Evolutionary conservation across 2,113 vertebrate species (phyloP), one percentile per base, ranked within the genome.

Genomic region (Platycercus adscitus): DNA sequence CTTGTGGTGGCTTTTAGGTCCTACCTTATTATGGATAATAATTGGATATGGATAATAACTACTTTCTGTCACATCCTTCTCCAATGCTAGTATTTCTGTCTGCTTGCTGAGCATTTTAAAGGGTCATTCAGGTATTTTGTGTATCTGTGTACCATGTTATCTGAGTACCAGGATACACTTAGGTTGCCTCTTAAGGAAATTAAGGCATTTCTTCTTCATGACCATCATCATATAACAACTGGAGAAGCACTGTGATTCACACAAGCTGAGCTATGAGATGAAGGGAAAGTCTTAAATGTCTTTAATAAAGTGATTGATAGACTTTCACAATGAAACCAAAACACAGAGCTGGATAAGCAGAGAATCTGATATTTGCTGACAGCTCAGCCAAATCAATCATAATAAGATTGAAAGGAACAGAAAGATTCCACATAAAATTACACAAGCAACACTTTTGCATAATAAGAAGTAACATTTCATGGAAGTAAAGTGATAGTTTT

Each of bases 261-360:
- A 47, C 50, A 68, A 81, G 6, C 11, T 69, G 60, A 49, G 44
- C 28, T 63, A 37, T 52, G 56, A 77, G 37, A 33, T 31, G 37
- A 47, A 69, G 25, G 15, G 17, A 61, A 71, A 91, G 17, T 61
- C 69, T 76, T 72, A 63, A 86, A 88, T 28, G 41, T 43, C 47
- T 81, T 84, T 87, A 93, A 41, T 84, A 76, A 88, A 87, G 69
- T 80, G 73, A 92, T 88, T 87, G 72, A 91, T 93, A 93, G 81
- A 88, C 39, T 72, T 81, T 77, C 76, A 85, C n/a, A 33, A 37
- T 56, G 44, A 91, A 88, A 72, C 43, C 88, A 78, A 81, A 95
- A 63, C 60, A 88, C 31, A 69, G 58, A 81, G 31, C n/a, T 81
- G 70, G 31, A 50, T 72, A 81, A 76, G 79, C 63, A 72, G 65